phyloP scores from a whole-genome alignment of 2,113 vertebrate genomes.

The Oncorhynchus masou region DNA sequence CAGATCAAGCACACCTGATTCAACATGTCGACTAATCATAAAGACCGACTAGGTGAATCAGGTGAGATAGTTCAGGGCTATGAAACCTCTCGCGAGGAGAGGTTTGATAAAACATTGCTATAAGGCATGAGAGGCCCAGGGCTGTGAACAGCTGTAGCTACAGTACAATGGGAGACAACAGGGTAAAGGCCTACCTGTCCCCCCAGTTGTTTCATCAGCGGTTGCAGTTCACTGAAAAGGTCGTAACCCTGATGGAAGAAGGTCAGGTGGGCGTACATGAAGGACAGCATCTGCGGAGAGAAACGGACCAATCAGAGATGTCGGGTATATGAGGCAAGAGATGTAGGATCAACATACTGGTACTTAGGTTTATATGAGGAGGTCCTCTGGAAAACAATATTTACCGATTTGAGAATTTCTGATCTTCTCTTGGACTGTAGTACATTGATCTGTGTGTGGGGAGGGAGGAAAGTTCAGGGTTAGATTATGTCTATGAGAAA shows the following conservation, averaged over 20 bases:
- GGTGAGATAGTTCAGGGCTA: too few relatives aligned
- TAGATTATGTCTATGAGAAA: neutral
- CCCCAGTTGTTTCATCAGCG: conserved; percentile 94
- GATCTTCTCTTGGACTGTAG: conserved; percentile 96
- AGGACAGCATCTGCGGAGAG: conserved; percentile 88
- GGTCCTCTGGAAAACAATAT: neutral
- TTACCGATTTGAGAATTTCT: conserved; percentile 97
- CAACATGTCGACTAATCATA: too few relatives aligned
- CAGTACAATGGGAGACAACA: neutral
- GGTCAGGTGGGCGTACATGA: conserved; percentile 97
- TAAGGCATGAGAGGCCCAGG: neutral
- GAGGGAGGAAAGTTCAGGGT: neutral
- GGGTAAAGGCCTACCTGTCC: conserved; percentile 81
- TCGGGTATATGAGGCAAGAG: neutral
- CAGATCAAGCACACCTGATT: too few relatives aligned
- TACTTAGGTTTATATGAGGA: neutral
- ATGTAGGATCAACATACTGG: neutral
- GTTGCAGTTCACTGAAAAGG: conserved; percentile 92
- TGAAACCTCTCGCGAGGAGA: neutral
- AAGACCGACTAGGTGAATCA: too few relatives aligned
- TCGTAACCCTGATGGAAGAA: conserved; percentile 99
- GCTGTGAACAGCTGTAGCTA: neutral
- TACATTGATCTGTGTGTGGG: conserved; percentile 86
- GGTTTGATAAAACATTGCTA: neutral
- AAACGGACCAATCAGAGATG: conserved; percentile 1